Conservation (phyloP, 2,113 vertebrate species). For the Arvicanthis niloticus region DNA sequence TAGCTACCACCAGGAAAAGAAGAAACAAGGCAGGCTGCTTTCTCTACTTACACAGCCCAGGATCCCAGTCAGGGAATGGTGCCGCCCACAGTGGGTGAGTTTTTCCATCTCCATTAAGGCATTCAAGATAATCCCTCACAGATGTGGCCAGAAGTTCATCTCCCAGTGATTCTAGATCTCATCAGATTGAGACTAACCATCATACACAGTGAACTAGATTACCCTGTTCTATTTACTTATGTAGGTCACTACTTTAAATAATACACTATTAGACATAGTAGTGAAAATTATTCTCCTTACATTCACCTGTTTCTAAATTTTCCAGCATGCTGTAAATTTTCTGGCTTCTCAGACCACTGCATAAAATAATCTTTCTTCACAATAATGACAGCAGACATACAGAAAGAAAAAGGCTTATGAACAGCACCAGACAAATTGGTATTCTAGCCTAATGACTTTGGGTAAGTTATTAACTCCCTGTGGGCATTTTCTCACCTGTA, state of each 20-base stretch:
- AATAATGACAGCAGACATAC: background rate
- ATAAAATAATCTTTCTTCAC: background rate
- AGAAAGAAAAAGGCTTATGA: constrained; percentile 32
- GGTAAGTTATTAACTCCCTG: constrained; percentile 18
- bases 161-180: background rate
- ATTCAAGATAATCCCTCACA: background rate
- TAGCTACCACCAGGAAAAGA: background rate
- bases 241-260: background rate
- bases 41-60: background rate
- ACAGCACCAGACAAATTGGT: background rate
- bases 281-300: constrained; percentile 1
- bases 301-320: background rate
- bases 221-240: background rate
- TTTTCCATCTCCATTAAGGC: no score
- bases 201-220: background rate
- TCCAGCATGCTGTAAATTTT: background rate
- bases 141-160: background rate
- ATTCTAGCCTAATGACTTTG: constrained; percentile 10
- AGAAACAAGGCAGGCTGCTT: background rate
- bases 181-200: background rate
- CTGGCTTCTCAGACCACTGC: background rate
- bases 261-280: background rate
- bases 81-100: background rate
- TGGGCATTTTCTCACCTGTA: constrained; percentile 27
- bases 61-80: background rate